These are phyloP conservation scores for Fragum sueziense DNA, from an alignment of 2,888 invertebrate species.

Conservation along the genomic window DNA sequence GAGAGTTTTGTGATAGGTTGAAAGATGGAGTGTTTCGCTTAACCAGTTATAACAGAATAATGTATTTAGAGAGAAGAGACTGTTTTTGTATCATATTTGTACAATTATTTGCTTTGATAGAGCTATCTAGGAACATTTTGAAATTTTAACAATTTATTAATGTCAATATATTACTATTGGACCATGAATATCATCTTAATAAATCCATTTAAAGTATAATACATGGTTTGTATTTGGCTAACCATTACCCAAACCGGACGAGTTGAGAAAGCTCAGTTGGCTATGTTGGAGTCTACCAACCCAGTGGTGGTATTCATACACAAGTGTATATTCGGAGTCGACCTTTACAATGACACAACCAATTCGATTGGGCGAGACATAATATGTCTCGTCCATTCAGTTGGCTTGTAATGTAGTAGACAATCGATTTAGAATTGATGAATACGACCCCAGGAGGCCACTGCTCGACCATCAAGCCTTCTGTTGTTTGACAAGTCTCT, in stretches of 20 bases:
- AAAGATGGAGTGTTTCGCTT: neutral
- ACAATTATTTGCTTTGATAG: constrained; percentile 17
- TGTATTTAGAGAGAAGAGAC: constrained; percentile 8
- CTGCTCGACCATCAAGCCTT: neutral
- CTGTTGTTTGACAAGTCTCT: neutral
- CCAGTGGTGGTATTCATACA: too few species aligned
- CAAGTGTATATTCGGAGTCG: too few species aligned
- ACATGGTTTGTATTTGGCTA: too few species aligned
- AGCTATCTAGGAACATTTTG: constrained; percentile 13
- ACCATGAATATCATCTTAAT: constrained; percentile 50
- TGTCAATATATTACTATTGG: constrained; percentile 38
- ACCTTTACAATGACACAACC: too few species aligned
- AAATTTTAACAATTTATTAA: constrained; percentile 29
- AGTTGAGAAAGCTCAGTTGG: too few species aligned
- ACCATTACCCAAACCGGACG: too few species aligned
- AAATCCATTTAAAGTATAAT: constrained; percentile 45
- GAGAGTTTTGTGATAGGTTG: neutral
- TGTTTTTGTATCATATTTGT: constrained; percentile 20
- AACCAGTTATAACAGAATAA: neutral
- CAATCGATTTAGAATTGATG: neutral
- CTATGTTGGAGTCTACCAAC: too few species aligned
- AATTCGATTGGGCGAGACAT: too few species aligned
- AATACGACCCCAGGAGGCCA: too few species aligned
- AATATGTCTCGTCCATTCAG: too few species aligned
- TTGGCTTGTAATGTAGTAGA: neutral